Evolutionary conservation across 2,888 invertebrate genomes (phyloP).

Genomic region (Lamellibrachia satsuma): DNA sequence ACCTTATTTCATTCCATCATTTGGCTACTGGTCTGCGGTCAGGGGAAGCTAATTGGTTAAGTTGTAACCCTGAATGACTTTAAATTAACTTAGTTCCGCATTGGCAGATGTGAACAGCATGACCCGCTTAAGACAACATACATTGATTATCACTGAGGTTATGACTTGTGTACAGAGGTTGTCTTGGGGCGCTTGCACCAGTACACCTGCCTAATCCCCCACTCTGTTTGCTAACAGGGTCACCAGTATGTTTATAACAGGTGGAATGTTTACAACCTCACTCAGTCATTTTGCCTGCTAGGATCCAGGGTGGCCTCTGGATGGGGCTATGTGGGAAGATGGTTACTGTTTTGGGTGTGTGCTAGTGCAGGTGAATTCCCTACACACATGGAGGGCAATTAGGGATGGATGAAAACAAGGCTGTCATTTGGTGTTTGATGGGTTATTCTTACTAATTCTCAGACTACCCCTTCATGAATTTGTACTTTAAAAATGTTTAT

Average conservation of each 20-base stretch:
- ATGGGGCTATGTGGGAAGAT: neutral
- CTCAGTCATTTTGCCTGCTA: neutral
- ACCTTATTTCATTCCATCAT: neutral
- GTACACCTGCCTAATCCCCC: neutral
- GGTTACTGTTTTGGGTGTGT: neutral
- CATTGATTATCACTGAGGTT: neutral
- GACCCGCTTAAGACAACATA: neutral
- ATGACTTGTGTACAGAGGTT: no score
- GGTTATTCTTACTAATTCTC: neutral
- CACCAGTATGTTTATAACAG: neutral
- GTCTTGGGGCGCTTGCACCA: neutral
- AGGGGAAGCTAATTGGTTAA: neutral
- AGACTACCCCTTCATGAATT: no score
- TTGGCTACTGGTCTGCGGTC: neutral
- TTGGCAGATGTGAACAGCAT: neutral
- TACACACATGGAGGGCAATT: neutral
- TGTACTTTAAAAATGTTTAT: no score
- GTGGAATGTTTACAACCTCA: neutral
- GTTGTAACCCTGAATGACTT: neutral
- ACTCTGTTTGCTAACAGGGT: neutral
- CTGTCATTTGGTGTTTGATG: neutral
- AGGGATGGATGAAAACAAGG: neutral
- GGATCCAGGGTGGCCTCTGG: neutral
- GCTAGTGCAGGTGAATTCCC: neutral
- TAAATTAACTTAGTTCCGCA: neutral